A percentile compares a stretch with the other conserved stretches of the same genome.
phyloP scores from a whole-genome alignment of 2,797 vertebrate genomes.

The Hipposideros larvatus region DNA sequence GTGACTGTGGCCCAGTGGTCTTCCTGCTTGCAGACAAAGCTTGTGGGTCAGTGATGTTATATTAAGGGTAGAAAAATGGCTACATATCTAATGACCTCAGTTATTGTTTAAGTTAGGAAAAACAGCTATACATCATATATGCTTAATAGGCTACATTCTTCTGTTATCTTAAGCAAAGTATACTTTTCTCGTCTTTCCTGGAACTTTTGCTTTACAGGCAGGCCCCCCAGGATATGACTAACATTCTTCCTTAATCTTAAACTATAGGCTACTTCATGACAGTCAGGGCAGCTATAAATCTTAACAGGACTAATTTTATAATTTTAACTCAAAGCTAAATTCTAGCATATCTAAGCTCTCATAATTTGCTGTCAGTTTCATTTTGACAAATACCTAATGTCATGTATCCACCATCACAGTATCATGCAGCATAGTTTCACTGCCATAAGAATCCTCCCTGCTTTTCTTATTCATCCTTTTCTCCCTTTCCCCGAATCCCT shows the following conservation, averaged over 20 bases:
- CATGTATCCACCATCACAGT: not conserved
- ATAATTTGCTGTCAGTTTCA: not conserved
- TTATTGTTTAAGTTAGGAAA: not conserved
- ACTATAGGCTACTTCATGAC: not conserved
- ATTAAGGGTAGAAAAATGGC: not conserved
- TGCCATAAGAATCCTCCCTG: not conserved
- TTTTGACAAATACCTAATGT: not conserved
- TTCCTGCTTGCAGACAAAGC: not conserved
- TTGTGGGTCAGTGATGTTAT: not conserved
- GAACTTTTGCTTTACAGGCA: not conserved
- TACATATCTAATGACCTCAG: not conserved
- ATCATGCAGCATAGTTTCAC: not conserved
- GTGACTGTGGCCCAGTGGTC: not conserved
- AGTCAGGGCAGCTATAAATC: not conserved
- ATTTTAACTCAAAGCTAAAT: not conserved
- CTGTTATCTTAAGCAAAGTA: not conserved
- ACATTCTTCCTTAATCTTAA: not conserved
- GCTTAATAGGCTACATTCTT: not conserved
- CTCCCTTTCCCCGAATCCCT: not conserved
- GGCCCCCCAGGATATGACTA: not conserved
- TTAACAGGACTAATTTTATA: not conserved
- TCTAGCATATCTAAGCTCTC: not conserved
- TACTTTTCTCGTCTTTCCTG: not conserved
- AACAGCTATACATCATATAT: not conserved
- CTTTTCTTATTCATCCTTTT: not conserved